Conservation (phyloP, 2,797 vertebrate genomes). For the Lithobates pipiens region DNA sequence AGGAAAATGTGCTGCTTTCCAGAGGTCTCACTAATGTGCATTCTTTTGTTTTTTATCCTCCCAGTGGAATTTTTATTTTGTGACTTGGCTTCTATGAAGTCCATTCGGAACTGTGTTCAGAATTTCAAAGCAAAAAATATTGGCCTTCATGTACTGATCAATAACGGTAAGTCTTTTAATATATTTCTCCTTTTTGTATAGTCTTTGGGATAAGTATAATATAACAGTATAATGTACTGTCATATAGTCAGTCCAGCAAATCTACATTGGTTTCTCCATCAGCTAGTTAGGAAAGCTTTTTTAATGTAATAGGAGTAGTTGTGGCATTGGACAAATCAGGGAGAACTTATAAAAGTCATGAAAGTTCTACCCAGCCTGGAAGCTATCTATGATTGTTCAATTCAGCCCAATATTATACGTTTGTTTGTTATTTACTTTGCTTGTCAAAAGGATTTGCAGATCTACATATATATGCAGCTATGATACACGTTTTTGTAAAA, state of each 20-base stretch:
- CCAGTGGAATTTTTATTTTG: slow-evolving; percentile 87
- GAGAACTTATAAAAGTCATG: no score
- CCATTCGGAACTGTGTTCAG: slow-evolving; percentile 81
- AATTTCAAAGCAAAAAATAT: slow-evolving; percentile 78
- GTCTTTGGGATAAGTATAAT: neutral
- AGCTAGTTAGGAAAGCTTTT: no score
- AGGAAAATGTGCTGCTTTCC: neutral
- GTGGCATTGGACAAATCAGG: no score
- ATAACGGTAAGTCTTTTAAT: slow-evolving; percentile 83
- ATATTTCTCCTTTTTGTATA: neutral
- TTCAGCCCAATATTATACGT: no score
- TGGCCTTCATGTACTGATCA: slow-evolving; percentile 87
- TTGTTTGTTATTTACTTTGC: no score
- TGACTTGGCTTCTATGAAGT: slow-evolving; percentile 88
- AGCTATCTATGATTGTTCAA: no score
- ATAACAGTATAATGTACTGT: neutral
- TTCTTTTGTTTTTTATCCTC: slow-evolving; percentile 11
- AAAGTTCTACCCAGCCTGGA: no score
- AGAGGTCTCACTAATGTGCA: neutral
- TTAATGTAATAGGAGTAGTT: no score
- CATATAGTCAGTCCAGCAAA: neutral
- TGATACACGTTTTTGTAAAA: no score
- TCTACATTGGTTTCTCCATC: no score
- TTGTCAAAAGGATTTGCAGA: no score
- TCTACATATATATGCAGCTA: no score